A percentile compares a stretch with the other conserved stretches of the same genome.
Evolutionary conservation across 2,888 invertebrate species (phyloP).

Genomic region (Machimus rusticus): DNA sequence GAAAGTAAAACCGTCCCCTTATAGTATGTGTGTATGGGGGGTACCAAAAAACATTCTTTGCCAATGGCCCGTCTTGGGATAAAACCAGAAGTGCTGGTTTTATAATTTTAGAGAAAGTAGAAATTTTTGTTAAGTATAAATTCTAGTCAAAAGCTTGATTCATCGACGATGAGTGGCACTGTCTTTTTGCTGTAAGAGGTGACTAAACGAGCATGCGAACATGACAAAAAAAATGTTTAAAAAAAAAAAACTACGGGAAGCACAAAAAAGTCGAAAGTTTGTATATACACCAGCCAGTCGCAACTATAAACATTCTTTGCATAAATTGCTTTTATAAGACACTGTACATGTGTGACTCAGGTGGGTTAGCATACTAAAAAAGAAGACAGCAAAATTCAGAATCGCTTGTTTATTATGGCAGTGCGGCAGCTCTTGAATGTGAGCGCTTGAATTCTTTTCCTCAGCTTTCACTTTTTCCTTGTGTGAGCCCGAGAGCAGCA

Average conservation of each 20-base stretch:
- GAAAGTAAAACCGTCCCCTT: slow-evolving; percentile 8
- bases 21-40: background rate
- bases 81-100: slow-evolving; percentile 38
- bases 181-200: background rate
- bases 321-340: slow-evolving; percentile 39
- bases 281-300: background rate
- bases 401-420: slow-evolving; percentile 7
- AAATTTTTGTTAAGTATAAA: slow-evolving; percentile 39
- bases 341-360: slow-evolving; percentile 40
- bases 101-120: slow-evolving; percentile 37
- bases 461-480: slow-evolving; percentile 45
- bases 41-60: slow-evolving; percentile 25
- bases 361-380: slow-evolving; percentile 29
- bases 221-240: background rate
- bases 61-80: background rate
- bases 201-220: background rate
- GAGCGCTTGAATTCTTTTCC: slow-evolving; percentile 43
- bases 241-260: background rate
- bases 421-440: slow-evolving; percentile 11
- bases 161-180: background rate
- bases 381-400: slow-evolving; percentile 33
- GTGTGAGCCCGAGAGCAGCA: slow-evolving; percentile 16
- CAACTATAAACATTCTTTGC: slow-evolving; percentile 38
- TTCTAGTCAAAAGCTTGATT: slow-evolving; percentile 36
- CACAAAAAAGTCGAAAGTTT: slow-evolving; percentile 40